Base-by-base conservation (phyloP, 2,888 invertebrate genomes). In the Alloscopus bannaensis region DNA sequence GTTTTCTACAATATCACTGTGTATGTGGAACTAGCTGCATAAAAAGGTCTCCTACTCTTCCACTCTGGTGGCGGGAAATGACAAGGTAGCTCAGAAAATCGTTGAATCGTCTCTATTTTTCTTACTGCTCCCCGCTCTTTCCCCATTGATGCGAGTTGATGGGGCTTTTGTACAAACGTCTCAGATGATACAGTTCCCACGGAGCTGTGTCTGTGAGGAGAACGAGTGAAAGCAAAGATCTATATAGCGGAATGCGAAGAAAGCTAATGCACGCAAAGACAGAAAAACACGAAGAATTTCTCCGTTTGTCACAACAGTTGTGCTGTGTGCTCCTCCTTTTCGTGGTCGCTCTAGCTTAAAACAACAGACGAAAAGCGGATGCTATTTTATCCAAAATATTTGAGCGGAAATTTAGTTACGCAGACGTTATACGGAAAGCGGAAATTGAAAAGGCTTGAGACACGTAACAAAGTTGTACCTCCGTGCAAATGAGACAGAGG, bases 161-260 rank as follows among this genome's bases (percentile, higher is more conserved):
- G 60, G 66, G 59, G 31, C 68, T 60, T 75, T 75, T 75, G 60
- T 75, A 68, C 66, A n/a, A n/a, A n/a, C 36, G 24, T 57, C 50
- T 75, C 75, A 75, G 75, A 75, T 75, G 75, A 75, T 68, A n/a
- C n/a, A 36, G 57, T 75, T 75, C 75, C 60, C 75, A 75, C 75
- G 75, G 45, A 75, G 68, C 59, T 75, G 50, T 68, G 47, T 59
- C 40, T 50, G 31, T 47, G 66, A 62, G 18, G n/a, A n/a, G 42
- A 68, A 36, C 31, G 28, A 13, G 22, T n/a, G 31, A 20, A 31
- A 52, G 18, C 28, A 28, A n/a, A n/a, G n/a, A n/a, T n/a, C n/a
- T n/a, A 60, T 24, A 60, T 11, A 52, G 36, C 31, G 16, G 45
- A 69, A 55, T 24, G 47, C 28, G 20, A 24, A 47, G 45, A 47